Evolutionary conservation across 1,140 invertebrate genomes (phyloP).

Genomic region (Ips nitidus): DNA sequence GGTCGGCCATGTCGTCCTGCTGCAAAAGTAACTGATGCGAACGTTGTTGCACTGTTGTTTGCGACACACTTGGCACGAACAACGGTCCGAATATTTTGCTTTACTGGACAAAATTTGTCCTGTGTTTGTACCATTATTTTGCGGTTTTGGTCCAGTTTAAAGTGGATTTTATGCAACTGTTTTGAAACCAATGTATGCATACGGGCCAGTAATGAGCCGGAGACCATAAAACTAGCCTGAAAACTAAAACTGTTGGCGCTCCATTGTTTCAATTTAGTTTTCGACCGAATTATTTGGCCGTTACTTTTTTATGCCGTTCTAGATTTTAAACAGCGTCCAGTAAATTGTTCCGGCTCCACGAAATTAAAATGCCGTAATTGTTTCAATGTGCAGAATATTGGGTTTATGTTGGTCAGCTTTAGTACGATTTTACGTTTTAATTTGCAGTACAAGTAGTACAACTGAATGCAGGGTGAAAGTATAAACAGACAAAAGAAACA

Average conservation of each 20-base stretch:
- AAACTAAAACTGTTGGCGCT: conserved; percentile 5
- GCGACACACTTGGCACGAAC: background rate
- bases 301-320: conserved; percentile 8
- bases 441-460: background rate
- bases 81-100: no score
- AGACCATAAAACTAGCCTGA: background rate
- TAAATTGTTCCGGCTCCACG: background rate
- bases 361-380: conserved; percentile 3
- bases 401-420: background rate
- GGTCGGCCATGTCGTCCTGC: conserved; percentile 3
- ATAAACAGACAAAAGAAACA: no score
- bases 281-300: conserved; percentile 7
- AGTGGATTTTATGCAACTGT: background rate
- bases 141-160: no score
- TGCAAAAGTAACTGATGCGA: conserved; percentile 6
- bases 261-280: conserved; percentile 11
- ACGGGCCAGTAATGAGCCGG: background rate
- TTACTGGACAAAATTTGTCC: no score
- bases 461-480: no score
- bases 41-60: background rate
- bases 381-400: background rate
- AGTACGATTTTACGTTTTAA: background rate
- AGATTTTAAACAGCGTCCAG: background rate
- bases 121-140: no score
- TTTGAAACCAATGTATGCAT: conserved; percentile 4